Evolutionary conservation across 2,113 vertebrate genomes (phyloP).

Genomic region (Shinisaurus crocodilurus): DNA sequence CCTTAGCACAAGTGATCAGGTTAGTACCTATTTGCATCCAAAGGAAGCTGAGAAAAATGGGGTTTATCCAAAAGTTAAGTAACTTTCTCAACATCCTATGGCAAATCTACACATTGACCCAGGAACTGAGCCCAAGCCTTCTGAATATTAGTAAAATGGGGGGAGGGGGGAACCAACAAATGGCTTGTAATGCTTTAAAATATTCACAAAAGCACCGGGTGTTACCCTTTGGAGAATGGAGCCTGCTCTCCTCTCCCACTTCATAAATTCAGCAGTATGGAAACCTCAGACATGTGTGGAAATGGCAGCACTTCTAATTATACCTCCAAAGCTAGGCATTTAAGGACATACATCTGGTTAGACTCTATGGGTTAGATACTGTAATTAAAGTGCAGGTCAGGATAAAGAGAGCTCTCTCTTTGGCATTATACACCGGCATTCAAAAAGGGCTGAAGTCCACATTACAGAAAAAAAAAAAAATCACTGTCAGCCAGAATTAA

Average conservation of each 20-base stretch:
- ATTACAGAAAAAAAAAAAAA: slow-evolving; percentile 51
- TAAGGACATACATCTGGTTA: slow-evolving; percentile 63
- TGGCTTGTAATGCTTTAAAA: slow-evolving; percentile 19
- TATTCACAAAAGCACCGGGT: not conserved
- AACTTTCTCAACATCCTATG: slow-evolving; percentile 42
- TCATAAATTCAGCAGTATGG: slow-evolving; percentile 13
- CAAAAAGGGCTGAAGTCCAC: slow-evolving; percentile 37
- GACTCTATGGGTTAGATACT: slow-evolving; percentile 55
- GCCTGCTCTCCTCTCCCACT: not conserved
- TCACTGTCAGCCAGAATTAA: slow-evolving; percentile 17
- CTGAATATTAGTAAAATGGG: slow-evolving; percentile 31
- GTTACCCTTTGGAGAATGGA: slow-evolving; percentile 8
- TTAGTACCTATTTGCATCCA: not conserved
- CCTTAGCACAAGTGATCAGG: not conserved
- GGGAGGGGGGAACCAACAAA: too few species aligned
- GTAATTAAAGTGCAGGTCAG: slow-evolving; percentile 57
- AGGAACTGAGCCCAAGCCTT: slow-evolving; percentile 41
- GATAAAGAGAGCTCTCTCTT: slow-evolving; percentile 32
- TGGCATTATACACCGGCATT: not conserved
- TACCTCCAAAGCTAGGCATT: slow-evolving; percentile 69
- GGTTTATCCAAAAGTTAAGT: slow-evolving; percentile 5
- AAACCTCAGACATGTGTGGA: slow-evolving; percentile 48
- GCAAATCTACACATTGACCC: slow-evolving; percentile 21
- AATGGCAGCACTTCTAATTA: slow-evolving; percentile 56
- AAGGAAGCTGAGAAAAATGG: not conserved